Evolutionary conservation across 2,797 vertebrate genomes (phyloP), one percentile per base, ranked within the genome.

Genomic region (Sciurus vulgaris): DNA sequence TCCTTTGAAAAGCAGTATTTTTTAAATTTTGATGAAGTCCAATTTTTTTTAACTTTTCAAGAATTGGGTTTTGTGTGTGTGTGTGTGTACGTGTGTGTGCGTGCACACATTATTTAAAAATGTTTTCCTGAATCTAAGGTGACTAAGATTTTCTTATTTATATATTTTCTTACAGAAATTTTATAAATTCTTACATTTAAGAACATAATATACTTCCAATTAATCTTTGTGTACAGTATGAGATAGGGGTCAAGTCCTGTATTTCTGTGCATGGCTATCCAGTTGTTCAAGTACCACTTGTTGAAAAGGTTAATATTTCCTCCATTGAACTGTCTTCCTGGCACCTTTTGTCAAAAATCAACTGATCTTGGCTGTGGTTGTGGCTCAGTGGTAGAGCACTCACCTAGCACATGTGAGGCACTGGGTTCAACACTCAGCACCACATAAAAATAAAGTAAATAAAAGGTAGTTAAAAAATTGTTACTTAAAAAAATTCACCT

Each of bases 1-100:
- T 86, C 51, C 77, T 94, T 77, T 79, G 72, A 91, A 86, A 95
- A 76, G 65, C 22, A 87, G 35, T n/a, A 33, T 22, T 54, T 78
- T 59, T 91, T 86, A 72, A 9, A 72, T 73, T 94, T 82, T 94
- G 10, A 91, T 63, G 28, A 70, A 86, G 41, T 56, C 44, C 17
- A 63, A 86, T 90, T 59, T 61, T 51, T 85, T 24, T 30, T 67
- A 4, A 44, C 81, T 59, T 91, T 70, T 79, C 76, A 41, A 91
- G 47, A 83, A 51, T 73, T 86, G 14, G 9, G 3, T 7, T 61
- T 95, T 56, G 18, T 56, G 54, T 56, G 54, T 54, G 7, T 82
- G 41, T 15, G 35, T 47, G n/a, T 65, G 2, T 56, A 6, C 20
- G 54, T 20, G 54, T 82, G 41, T 20, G 35, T 47, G 41, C 59